Base-by-base conservation (phyloP, 2,888 invertebrate species). In the Nomada lathburiana region DNA sequence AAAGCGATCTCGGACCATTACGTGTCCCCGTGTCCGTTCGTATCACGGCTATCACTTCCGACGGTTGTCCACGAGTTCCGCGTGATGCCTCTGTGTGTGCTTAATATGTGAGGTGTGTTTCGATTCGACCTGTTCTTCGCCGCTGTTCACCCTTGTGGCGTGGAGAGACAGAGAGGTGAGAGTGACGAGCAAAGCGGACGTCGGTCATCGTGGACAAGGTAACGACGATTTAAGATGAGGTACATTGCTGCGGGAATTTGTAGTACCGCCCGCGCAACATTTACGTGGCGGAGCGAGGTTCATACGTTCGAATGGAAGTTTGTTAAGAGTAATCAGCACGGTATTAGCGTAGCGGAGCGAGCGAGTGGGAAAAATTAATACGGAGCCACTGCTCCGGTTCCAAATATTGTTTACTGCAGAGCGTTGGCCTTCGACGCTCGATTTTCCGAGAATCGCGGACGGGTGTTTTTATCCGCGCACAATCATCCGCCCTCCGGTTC, bases 61-160 rank as follows among this genome's bases (percentile, higher is more conserved):
- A 13, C 47, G 47, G 47, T 2, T 47, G 47, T 29, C 7, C 36
- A 11, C 57, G 52, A 75, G 47, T 16, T 47, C 47, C 47, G 47
- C 47, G 47, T 13, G 47, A 47, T 47, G 47, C 47, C 16, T 47
- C 16, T 47, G 47, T 29, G 57, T 81, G 81, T 80, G 82, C 62
- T 84, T 84, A 80, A 65, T 84, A 68, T 83, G 84, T 85, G 84
- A 80, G 70, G 69, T 81, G 84, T 80, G 71, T 26, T 76, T 72
- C 65, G 20, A 18, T 74, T 52, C 47, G n/a, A 65, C 23, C 47
- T 29, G 47, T 55, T 75, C 53, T 11, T 50, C 57, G 55, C 20
- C 55, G 55, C 20, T 29, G 42, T 26, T 53, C 65, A n/a, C 47
- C 55, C 52, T 50, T 42, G 10, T 42, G 23, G 50, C 20, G 55